Evolutionary conservation across 2,797 vertebrate genomes (phyloP).

Genomic region (Microctenopoma stevenorrisi): DNA sequence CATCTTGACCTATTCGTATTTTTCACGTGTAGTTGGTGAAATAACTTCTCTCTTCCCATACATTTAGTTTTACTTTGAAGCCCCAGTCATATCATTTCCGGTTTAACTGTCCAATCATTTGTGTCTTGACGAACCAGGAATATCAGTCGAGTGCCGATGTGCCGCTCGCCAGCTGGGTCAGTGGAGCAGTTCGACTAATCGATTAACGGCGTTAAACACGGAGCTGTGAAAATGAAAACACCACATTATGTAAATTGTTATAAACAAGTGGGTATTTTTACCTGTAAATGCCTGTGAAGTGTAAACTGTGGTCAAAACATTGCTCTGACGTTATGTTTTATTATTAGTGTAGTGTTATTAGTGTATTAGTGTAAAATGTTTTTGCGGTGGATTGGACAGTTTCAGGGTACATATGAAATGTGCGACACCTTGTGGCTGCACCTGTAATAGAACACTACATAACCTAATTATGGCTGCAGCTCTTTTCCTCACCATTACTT

Average conservation of each 20-base stretch:
- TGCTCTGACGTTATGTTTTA: too few species aligned
- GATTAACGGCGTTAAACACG: slow-evolving; percentile 3
- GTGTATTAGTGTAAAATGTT: too few species aligned
- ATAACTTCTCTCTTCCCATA: too few species aligned
- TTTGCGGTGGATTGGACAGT: too few species aligned
- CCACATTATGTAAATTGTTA: too few species aligned
- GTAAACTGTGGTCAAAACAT: too few species aligned
- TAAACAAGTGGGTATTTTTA: too few species aligned
- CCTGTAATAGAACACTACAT: neutral
- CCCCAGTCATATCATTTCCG: neutral
- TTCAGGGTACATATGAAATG: neutral
- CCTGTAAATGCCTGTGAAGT: too few species aligned
- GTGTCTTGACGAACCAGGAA: slow-evolving; percentile 10
- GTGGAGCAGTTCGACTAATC: slow-evolving; percentile 59
- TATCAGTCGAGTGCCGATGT: slow-evolving; percentile 43
- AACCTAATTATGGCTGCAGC: slow-evolving; percentile 5
- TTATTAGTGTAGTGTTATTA: too few species aligned
- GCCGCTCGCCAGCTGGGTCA: slow-evolving; percentile 52
- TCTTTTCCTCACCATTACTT: neutral
- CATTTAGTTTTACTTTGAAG: slow-evolving; percentile 47
- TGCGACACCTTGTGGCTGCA: slow-evolving; percentile 32
- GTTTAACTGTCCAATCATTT: rapidly evolving
- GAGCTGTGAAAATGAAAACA: too few species aligned
- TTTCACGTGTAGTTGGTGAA: too few species aligned
- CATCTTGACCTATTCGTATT: too few species aligned